Percentiles rank a stretch among this genome's conserved stretches.
These are phyloP conservation scores for Calypte anna DNA, from an alignment of 2,113 vertebrate genomes.

Conservation along the genomic window DNA sequence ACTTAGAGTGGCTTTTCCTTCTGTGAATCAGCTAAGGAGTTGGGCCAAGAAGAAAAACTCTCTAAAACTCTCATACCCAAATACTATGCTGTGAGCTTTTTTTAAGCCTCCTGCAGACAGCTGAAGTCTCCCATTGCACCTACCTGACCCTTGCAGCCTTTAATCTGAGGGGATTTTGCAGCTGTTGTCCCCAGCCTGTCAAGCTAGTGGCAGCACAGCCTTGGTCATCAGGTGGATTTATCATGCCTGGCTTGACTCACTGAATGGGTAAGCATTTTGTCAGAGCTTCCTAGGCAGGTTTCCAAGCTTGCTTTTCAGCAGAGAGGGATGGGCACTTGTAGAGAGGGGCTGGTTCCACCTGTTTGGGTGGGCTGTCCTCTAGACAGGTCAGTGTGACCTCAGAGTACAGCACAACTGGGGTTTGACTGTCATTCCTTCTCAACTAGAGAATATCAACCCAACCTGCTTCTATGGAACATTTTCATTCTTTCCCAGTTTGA, in stretches of 20 bases:
- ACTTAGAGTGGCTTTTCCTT: background rate
- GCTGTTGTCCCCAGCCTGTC: background rate
- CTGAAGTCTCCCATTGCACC: background rate
- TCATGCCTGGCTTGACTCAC: background rate
- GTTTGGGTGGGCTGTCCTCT: background rate
- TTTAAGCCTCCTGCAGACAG: background rate
- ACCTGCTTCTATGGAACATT: background rate
- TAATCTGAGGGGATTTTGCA: background rate
- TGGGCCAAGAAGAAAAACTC: background rate
- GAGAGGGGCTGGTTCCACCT: background rate
- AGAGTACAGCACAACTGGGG: rapidly evolving
- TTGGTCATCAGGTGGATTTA: background rate
- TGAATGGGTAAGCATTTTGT: background rate
- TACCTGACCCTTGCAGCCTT: background rate
- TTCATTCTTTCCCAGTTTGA: background rate
- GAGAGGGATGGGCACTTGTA: background rate
- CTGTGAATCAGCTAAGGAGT: background rate
- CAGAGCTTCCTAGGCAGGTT: background rate
- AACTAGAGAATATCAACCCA: background rate
- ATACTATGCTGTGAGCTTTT: background rate
- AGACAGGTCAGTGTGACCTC: background rate
- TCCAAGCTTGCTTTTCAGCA: background rate
- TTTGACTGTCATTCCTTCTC: background rate
- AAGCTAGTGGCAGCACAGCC: background rate
- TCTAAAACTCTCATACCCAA: background rate